A percentile compares a stretch with the other conserved stretches of the same genome.
These are phyloP conservation scores for Pholis gunnellus DNA, from an alignment of 2,113 vertebrate genomes.

Conservation along the genomic window DNA sequence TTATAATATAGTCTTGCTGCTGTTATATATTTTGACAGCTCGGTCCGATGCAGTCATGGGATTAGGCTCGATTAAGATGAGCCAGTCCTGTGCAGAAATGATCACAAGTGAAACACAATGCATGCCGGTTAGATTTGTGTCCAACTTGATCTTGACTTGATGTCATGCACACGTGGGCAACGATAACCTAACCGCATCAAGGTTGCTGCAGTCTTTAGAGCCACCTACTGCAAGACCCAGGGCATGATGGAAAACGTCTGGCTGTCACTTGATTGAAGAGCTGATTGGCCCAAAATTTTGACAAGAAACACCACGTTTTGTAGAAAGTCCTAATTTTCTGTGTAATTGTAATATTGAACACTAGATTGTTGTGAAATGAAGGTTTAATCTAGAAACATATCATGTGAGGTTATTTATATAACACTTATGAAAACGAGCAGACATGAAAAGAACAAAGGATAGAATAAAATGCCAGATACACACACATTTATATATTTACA, in stretches of 20 bases:
- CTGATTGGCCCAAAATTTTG: neutral
- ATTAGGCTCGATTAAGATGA: neutral
- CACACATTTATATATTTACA: neutral
- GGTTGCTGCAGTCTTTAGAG: no score
- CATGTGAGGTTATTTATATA: no score
- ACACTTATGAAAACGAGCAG: no score
- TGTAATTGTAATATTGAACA: neutral
- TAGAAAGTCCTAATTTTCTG: neutral
- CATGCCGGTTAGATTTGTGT: neutral
- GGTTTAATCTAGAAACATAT: no score
- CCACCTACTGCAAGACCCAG: no score
- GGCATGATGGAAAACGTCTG: neutral
- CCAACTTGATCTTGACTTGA: neutral
- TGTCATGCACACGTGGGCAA: no score
- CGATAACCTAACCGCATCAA: neutral
- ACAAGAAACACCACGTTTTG: neutral
- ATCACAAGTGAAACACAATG: neutral
- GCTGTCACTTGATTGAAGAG: neutral
- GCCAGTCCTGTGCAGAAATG: neutral
- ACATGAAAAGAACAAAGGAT: no score
- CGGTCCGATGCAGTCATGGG: no score
- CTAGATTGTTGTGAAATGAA: no score
- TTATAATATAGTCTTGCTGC: neutral
- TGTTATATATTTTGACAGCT: no score
- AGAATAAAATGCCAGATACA: no score